These are phyloP conservation scores for Apomyelois bistriatella DNA, from an alignment of 2,888 invertebrate species.

Conservation along the genomic window DNA sequence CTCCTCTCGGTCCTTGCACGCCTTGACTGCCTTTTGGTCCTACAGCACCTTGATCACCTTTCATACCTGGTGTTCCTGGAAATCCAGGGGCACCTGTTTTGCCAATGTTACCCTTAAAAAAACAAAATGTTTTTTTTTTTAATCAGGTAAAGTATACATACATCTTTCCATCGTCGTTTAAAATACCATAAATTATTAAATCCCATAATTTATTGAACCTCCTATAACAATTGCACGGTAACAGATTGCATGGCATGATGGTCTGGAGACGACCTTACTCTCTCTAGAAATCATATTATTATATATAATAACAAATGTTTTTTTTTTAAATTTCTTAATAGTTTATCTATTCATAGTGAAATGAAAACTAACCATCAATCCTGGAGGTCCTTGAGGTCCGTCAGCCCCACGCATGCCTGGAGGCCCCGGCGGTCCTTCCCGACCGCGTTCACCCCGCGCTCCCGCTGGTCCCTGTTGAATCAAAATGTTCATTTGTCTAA, in stretches of 20 bases:
- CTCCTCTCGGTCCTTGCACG: conserved; percentile 89
- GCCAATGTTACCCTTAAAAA: conserved; percentile 85
- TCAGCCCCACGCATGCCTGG: conserved; percentile 89
- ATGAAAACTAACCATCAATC: conserved; percentile 80
- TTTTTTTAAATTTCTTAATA: no score
- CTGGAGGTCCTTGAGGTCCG: conserved; percentile 89
- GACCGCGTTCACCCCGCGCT: conserved; percentile 89
- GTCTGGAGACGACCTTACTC: no score
- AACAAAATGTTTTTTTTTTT: neutral
- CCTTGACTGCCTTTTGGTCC: conserved; percentile 92
- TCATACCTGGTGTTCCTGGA: conserved; percentile 88
- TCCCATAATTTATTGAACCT: no score
- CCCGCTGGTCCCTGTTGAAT: conserved; percentile 85
- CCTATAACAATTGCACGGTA: no score
- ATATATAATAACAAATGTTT: no score
- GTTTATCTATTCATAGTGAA: neutral
- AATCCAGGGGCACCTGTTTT: conserved; percentile 92
- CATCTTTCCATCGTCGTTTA: neutral
- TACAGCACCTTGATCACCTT: conserved; percentile 87
- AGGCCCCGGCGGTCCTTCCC: conserved; percentile 89
- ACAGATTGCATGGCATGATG: no score
- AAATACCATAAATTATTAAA: neutral
- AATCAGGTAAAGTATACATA: neutral
- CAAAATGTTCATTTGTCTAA: conserved; percentile 6
- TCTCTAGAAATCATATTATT: no score